Percentiles rank a stretch among this genome's conserved stretches.
phyloP scores from a whole-genome alignment of 2,888 invertebrate genomes.

The Bugula neritina region DNA sequence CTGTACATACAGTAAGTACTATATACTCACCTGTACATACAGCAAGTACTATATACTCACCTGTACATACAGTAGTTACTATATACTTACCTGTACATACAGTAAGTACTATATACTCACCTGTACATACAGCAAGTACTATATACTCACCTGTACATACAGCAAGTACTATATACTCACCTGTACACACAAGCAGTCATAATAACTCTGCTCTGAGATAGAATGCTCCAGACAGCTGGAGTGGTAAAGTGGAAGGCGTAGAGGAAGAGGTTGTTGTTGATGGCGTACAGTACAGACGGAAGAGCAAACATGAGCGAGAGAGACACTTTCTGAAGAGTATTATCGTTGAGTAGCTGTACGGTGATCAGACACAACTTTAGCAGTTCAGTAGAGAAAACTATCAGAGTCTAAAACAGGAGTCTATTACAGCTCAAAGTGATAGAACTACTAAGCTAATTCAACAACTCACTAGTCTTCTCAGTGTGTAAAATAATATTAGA shows the following conservation, averaged over 20 bases:
- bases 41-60: too few relatives aligned
- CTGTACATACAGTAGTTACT: too few relatives aligned
- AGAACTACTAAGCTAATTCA: not conserved
- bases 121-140: too few relatives aligned
- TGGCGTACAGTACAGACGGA: conserved; percentile 20
- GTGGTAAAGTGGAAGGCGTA: conserved; percentile 26
- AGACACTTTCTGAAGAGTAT: conserved; percentile 2
- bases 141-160: not conserved
- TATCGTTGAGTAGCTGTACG: conserved; percentile 3
- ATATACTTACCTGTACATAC: too few relatives aligned
- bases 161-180: not conserved
- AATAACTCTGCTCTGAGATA: conserved; percentile 22
- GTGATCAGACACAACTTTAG: conserved; percentile 4
- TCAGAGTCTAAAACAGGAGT: conserved; percentile 13
- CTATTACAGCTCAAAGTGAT: not conserved
- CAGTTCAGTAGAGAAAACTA: conserved; percentile 24
- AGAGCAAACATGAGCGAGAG: conserved; percentile 18
- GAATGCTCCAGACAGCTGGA: conserved; percentile 24
- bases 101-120: too few relatives aligned
- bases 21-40: too few relatives aligned
- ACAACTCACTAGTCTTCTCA: too few relatives aligned
- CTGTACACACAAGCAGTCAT: conserved; percentile 24
- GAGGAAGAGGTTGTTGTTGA: conserved; percentile 26
- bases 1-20: too few relatives aligned
- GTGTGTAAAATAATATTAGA: too few relatives aligned